A percentile compares a stretch with the other conserved stretches of the same genome.
Conservation (phyloP, 2,113 vertebrate genomes). For the Indri indri region DNA sequence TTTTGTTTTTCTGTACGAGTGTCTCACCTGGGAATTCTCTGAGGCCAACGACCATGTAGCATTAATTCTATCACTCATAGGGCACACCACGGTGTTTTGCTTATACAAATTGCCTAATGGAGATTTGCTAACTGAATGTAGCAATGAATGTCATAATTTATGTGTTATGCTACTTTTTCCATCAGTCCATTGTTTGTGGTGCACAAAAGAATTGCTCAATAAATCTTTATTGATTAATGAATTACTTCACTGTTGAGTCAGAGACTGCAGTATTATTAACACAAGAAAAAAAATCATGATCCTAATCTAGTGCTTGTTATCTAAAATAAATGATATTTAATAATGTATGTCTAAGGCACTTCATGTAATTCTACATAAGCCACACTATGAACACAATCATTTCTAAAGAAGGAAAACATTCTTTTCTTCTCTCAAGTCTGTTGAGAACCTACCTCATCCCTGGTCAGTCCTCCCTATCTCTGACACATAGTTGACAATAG, state of each 20-base stretch:
- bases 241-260: background rate
- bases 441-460: background rate
- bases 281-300: background rate
- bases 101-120: background rate
- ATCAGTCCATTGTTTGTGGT: background rate
- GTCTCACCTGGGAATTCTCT: background rate
- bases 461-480: background rate
- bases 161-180: background rate
- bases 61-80: background rate
- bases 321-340: constrained; percentile 1
- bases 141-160: background rate
- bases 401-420: background rate
- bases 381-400: background rate
- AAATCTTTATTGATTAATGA: background rate
- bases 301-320: background rate
- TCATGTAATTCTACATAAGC: background rate
- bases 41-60: background rate
- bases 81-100: background rate
- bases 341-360: background rate
- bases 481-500: background rate
- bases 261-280: background rate
- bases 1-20: background rate
- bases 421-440: background rate
- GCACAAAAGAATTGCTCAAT: background rate
- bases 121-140: background rate